Base-by-base conservation (phyloP, 2,797 vertebrate species). In the Thaleichthys pacificus region DNA sequence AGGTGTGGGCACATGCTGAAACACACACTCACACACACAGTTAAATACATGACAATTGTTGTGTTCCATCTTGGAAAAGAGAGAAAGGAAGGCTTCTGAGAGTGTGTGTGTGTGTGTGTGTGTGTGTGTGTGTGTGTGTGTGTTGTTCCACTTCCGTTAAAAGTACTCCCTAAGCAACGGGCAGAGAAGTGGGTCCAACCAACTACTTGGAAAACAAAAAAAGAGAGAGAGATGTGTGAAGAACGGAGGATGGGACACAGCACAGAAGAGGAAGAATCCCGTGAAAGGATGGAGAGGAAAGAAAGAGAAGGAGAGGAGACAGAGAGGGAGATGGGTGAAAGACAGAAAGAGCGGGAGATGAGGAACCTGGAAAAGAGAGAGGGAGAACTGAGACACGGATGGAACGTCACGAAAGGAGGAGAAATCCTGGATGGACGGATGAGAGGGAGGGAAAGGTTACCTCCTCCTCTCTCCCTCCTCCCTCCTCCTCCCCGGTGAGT, bases 361-460 rank as follows among this genome's bases (percentile, higher is more conserved):
- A 32, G n/a, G 61, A 35, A 42, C 38, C 38, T 0, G 38, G 9
- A 42, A 42, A 17, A 32, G 17, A 64, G 17, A 64, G 61, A 24
- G 86, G 80, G 28, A 65, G 88, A 88, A 89, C 89, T 88, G 85
- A 89, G 71, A 71, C 65, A 80, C 78, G 85, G 86, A 72, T 89
- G 90, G 91, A 90, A 90, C 77, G 82, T 56, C 88, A 91, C 86
- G 76, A 92, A 91, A 90, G 89, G 89, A 91, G 90, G 83, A 89
- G 81, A 86, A 87, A 85, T 83, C 88, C 87, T 91, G 91, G 90
- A 89, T 76, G 77, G 87, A 73, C 77, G 81, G 89, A 91, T 90
- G 85, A 91, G 88, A 92, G 86, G 81, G 84, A 90, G 88, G 86
- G 86, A 82, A 72, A 87, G 82, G 81, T 85, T 77, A 80, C 86